Evolutionary conservation across 2,888 invertebrate species (phyloP), one percentile per base, ranked within the genome.

Genomic region (Tipula unca): DNA sequence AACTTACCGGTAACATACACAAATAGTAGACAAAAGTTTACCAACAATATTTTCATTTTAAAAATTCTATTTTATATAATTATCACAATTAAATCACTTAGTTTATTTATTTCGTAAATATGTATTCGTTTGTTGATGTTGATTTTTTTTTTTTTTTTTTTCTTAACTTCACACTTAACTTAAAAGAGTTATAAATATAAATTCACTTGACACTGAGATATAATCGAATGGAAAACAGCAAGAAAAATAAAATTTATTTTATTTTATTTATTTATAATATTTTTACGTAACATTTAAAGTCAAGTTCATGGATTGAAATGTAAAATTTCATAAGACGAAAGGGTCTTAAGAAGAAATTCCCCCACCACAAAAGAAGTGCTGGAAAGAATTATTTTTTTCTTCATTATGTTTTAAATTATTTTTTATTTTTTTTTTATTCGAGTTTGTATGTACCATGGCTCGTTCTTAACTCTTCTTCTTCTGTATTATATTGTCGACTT

Each of bases 241-340:
- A 35, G 6, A 3, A 48, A 48, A n/a, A 48, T 17, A 17, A 48
- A 17, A 69, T 69, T 69, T 69, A 69, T 69, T 69, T 69, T 69
- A 69, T 69, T 69, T 69, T 69, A 25, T 69, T 69, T 25, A 69
- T n/a, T n/a, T n/a, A 69, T 69, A 69, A 69, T n/a, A 54, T 69
- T 69, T 69, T 69, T 69, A 69, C 69, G 69, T 69, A 69, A 83
- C 83, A 82, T 86, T 86, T 84, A 88, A 88, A 89, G 89, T 89
- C 90, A 89, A 90, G 89, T 89, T 89, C 89, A 88, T 88, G 89
- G 88, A 88, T 88, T 88, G 88, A 89, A 90, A 89, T 90, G 90
- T 88, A 88, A 88, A 87, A 87, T 88, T 88, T 88, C 88, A 88
- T 88, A 88, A 88, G 88, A 87, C 87, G 88, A 87, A 88, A 88